Evolutionary conservation across 2,113 vertebrate species (phyloP), one percentile per base, ranked within the genome.

Genomic region (Chaetura pelagica): DNA sequence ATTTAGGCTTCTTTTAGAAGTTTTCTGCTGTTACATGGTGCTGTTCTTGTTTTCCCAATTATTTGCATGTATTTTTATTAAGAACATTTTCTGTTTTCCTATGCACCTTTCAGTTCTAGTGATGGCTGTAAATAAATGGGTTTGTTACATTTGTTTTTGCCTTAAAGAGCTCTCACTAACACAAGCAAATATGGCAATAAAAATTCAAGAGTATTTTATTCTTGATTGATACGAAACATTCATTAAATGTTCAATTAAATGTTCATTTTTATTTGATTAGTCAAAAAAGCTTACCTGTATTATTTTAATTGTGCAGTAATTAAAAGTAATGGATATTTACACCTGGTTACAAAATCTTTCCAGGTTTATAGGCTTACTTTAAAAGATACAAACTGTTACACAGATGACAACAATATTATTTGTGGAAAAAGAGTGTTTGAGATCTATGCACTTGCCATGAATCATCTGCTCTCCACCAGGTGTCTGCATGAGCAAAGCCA

Each of bases 241-340:
- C 26, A 61, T 80, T 15, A 93, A 88, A 63, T 20, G 16, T 77
- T 89, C 69, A 87, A n/a, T 72, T 93, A 75, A 78, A 42, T 15
- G 21, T 61, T 92, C 8, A 27, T 95, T 94, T 94, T 84, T 90
- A 84, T 93, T 80, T 94, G 68, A 87, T 63, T 92, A 93, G 29
- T 55, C 57, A 57, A 78, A 90, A 90, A 84, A 57, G 8, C 19
- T 55, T 66, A n/a, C 52, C 26, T 27, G 84, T 93, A 78, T 78
- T 93, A 68, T 86, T 96, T 59, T 81, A 93, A 87, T 78, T 26
- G 22, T 81, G 22, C 27, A 52, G 19, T 84, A 92, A 89, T 92
- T 92, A 78, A 42, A 52, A 32, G 12, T 55, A 51, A 19, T 52
- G 29, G 52, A 34, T 90, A 74, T 87, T 92, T 89, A 89, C 90